These are phyloP conservation scores for Xenentodon cancila DNA, from an alignment of 2,797 vertebrate genomes.

Conservation along the genomic window DNA sequence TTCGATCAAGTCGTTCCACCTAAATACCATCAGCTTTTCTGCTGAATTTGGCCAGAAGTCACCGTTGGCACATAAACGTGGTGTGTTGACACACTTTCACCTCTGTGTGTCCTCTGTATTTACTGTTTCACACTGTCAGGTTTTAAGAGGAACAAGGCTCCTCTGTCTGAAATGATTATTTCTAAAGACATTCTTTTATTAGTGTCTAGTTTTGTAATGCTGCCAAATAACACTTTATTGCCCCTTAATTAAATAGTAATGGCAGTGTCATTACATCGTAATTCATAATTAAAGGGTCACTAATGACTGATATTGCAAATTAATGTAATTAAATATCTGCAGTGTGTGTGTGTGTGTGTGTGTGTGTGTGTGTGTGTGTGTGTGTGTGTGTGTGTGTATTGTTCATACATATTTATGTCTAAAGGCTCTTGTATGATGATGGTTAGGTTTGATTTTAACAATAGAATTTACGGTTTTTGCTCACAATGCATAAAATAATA, in stretches of 20 bases:
- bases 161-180: conserved; percentile 71
- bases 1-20: too few species aligned
- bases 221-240: conserved; percentile 89
- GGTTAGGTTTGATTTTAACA: conserved; percentile 22
- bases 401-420: conserved; percentile 17
- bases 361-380: conserved; percentile 16
- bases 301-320: conserved; percentile 85
- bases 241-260: conserved; percentile 89
- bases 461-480: conserved; percentile 8
- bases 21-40: too few species aligned
- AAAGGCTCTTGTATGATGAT: conserved; percentile 6
- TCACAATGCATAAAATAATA: conserved; percentile 3
- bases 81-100: conserved; percentile 49
- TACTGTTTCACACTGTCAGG: conserved; percentile 58
- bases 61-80: conserved; percentile 27
- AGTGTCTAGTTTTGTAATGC: conserved; percentile 85
- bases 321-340: conserved; percentile 86
- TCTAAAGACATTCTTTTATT: conserved; percentile 81
- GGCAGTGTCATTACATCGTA: conserved; percentile 83
- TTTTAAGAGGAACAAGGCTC: conserved; percentile 65
- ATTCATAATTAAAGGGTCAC: conserved; percentile 85
- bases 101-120: conserved; percentile 64
- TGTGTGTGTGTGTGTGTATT: too few species aligned
- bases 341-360: conserved; percentile 21
- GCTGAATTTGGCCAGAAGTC: neutral